A percentile compares a stretch with the other conserved stretches of the same genome.
These are phyloP conservation scores for Micromussa lordhowensis DNA, from an alignment of 92 coral and sea anemone species.

Conservation along the genomic window DNA sequence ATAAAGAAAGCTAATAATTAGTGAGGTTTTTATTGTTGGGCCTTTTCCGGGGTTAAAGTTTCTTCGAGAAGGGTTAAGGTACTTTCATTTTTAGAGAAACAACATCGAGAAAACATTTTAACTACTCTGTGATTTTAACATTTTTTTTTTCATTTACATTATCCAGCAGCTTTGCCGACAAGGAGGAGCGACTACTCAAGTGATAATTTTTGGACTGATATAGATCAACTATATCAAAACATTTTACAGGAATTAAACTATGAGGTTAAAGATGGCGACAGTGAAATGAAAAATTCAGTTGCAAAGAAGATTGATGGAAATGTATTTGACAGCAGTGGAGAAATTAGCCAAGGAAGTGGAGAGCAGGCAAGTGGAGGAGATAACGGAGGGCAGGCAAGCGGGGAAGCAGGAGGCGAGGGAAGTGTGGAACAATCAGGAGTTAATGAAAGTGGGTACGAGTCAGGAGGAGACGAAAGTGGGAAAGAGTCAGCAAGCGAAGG, in stretches of 20 bases:
- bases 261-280: background rate
- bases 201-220: background rate
- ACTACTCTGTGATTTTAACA: background rate
- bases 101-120: no score
- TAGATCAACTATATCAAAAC: background rate
- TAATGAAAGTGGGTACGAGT: no score
- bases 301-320: background rate
- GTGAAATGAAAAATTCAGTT: background rate
- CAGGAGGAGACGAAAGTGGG: background rate
- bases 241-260: background rate
- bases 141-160: background rate
- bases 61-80: no score
- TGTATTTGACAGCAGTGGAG: background rate
- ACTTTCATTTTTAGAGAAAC: no score
- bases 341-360: background rate
- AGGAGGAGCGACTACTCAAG: constrained; percentile 5
- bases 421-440: no score
- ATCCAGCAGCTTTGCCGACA: constrained; percentile 24
- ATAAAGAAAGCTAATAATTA: no score
- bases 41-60: no score
- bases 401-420: background rate
- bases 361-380: no score
- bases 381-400: background rate
- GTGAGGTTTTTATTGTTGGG: no score
- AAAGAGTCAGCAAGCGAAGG: background rate